A percentile compares a stretch with the other conserved stretches of the same genome.
These are phyloP conservation scores for Pantherophis guttatus DNA, from an alignment of 2,113 vertebrate genomes.

Conservation along the genomic window DNA sequence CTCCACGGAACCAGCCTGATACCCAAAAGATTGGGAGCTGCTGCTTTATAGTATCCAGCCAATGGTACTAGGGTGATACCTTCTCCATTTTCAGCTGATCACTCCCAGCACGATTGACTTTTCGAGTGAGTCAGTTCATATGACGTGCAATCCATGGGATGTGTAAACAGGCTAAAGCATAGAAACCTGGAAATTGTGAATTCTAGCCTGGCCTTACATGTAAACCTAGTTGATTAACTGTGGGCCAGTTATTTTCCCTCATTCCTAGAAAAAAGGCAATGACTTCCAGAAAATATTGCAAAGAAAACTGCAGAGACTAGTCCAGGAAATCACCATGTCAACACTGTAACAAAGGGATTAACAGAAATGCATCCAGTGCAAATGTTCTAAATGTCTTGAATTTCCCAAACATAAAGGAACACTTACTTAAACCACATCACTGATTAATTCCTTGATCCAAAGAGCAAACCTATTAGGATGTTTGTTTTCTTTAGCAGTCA, in stretches of 20 bases:
- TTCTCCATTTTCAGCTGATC: too few species aligned
- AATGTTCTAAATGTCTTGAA: background rate
- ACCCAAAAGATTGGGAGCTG: too few species aligned
- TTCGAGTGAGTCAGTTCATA: too few species aligned
- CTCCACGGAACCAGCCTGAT: too few species aligned
- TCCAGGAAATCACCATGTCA: background rate
- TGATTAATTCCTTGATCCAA: background rate
- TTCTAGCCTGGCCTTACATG: background rate
- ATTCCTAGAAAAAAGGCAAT: background rate
- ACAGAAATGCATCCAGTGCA: background rate
- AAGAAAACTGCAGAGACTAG: background rate
- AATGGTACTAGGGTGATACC: too few species aligned
- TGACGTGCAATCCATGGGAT: too few species aligned
- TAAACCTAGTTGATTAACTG: background rate
- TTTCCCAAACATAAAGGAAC: background rate
- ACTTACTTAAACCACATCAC: background rate
- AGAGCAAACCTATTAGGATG: background rate
- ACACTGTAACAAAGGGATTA: background rate
- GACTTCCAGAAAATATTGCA: background rate
- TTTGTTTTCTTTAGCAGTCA: background rate
- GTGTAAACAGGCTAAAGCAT: background rate
- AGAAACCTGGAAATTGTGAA: background rate
- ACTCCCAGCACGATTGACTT: too few species aligned
- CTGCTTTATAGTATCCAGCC: too few species aligned
- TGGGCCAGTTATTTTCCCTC: background rate